phyloP scores from a whole-genome alignment of 2,888 invertebrate species.

The Sinotaia quadrata region DNA sequence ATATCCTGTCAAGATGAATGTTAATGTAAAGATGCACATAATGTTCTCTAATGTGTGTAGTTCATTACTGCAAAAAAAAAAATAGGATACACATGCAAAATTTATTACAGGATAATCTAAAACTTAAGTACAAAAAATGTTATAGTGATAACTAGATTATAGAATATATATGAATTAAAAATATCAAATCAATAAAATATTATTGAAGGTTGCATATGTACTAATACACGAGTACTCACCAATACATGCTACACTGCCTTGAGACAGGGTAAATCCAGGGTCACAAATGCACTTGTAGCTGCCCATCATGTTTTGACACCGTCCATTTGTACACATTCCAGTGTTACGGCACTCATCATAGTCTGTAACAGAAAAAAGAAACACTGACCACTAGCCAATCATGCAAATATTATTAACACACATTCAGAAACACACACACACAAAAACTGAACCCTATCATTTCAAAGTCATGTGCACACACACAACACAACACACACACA shows the following conservation, averaged over 20 bases:
- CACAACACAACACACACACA: too few relatives aligned
- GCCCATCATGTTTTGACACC: slow-evolving; percentile 86
- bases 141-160: background rate
- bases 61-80: too few relatives aligned
- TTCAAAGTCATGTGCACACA: background rate
- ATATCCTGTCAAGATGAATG: too few relatives aligned
- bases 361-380: slow-evolving; percentile 42
- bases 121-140: too few relatives aligned
- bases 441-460: background rate
- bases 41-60: too few relatives aligned
- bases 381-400: background rate
- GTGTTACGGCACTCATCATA: slow-evolving; percentile 62
- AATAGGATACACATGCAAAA: too few relatives aligned
- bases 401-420: too few relatives aligned
- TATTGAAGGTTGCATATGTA: too few relatives aligned
- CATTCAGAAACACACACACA: too few relatives aligned
- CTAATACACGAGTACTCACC: slow-evolving; percentile 77
- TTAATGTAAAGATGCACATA: too few relatives aligned
- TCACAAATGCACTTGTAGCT: slow-evolving; percentile 89
- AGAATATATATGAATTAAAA: background rate
- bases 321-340: slow-evolving; percentile 87
- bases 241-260: slow-evolving; percentile 84
- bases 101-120: too few relatives aligned
- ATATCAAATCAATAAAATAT: background rate
- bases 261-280: slow-evolving; percentile 81